These are phyloP conservation scores for Enteromius argenteus DNA, from an alignment of 2,797 vertebrate species.

Conservation along the genomic window DNA sequence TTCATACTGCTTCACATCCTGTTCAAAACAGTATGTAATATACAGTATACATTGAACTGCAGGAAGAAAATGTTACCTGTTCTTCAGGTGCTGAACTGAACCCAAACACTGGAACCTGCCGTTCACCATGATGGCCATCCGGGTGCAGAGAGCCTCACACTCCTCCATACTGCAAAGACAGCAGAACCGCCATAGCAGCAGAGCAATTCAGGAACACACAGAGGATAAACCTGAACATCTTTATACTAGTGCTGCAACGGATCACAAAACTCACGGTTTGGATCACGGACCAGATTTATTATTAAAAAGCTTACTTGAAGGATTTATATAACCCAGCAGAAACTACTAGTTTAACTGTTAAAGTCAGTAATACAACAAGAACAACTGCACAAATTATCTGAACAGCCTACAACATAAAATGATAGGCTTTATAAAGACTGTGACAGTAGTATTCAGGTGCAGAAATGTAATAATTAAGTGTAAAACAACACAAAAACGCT, in stretches of 20 bases:
- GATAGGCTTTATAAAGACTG: too few relatives aligned
- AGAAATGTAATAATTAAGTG: too few relatives aligned
- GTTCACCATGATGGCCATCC: slow-evolving; percentile 94
- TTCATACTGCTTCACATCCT: not conserved
- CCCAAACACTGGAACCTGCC: slow-evolving; percentile 90
- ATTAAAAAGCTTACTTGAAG: too few relatives aligned
- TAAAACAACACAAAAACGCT: too few relatives aligned
- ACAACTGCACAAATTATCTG: too few relatives aligned
- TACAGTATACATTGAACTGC: not conserved
- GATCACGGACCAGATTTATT: too few relatives aligned
- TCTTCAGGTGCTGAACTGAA: slow-evolving; percentile 89
- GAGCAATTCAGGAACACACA: not conserved
- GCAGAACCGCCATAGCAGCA: slow-evolving; percentile 26
- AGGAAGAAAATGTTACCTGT: slow-evolving; percentile 76
- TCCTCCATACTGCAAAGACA: slow-evolving; percentile 87
- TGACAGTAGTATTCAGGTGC: too few relatives aligned
- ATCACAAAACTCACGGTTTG: too few relatives aligned
- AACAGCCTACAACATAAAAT: too few relatives aligned
- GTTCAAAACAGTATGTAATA: not conserved
- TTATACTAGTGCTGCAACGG: not conserved
- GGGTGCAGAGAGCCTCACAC: slow-evolving; percentile 90
- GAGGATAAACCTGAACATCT: not conserved
- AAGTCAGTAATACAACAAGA: too few relatives aligned
- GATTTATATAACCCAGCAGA: too few relatives aligned
- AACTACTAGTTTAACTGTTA: too few relatives aligned